These are phyloP conservation scores for Ornithoptera alexandrae DNA, from an alignment of 2,888 invertebrate species.

Conservation along the genomic window DNA sequence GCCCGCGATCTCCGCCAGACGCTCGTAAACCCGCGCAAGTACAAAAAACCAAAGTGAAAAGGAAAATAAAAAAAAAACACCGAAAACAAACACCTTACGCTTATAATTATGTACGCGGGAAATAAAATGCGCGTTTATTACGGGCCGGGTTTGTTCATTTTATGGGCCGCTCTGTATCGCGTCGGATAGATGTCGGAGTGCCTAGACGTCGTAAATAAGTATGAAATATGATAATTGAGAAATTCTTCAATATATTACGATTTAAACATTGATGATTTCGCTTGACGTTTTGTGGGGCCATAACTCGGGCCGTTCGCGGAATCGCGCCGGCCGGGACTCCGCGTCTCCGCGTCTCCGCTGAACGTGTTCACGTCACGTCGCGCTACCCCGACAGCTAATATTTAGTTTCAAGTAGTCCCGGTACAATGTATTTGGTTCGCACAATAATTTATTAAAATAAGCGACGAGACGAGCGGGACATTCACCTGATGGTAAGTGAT, in stretches of 20 bases:
- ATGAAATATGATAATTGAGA: slow-evolving; percentile 80
- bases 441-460: slow-evolving; percentile 37
- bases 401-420: slow-evolving; percentile 47
- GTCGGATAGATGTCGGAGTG: slow-evolving; percentile 70
- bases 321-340: slow-evolving; percentile 37
- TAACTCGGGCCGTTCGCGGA: slow-evolving; percentile 70
- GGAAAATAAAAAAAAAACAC: slow-evolving; percentile 37
- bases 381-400: slow-evolving; percentile 35
- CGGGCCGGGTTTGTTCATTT: slow-evolving; percentile 63
- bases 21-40: slow-evolving; percentile 47
- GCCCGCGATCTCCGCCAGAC: slow-evolving; percentile 40
- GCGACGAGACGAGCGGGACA: no score
- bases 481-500: no score
- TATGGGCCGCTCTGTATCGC: slow-evolving; percentile 66
- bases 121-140: slow-evolving; percentile 72
- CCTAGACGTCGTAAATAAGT: slow-evolving; percentile 78
- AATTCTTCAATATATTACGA: slow-evolving; percentile 80
- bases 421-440: slow-evolving; percentile 47
- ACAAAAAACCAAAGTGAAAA: slow-evolving; percentile 38
- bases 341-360: slow-evolving; percentile 1
- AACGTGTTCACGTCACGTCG: not conserved
- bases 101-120: slow-evolving; percentile 65
- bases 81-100: slow-evolving; percentile 54
- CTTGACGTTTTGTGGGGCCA: slow-evolving; percentile 75
- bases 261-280: slow-evolving; percentile 77